These are phyloP conservation scores for Nycticorax nycticorax DNA, from an alignment of 2,113 vertebrate genomes.

Conservation along the genomic window DNA sequence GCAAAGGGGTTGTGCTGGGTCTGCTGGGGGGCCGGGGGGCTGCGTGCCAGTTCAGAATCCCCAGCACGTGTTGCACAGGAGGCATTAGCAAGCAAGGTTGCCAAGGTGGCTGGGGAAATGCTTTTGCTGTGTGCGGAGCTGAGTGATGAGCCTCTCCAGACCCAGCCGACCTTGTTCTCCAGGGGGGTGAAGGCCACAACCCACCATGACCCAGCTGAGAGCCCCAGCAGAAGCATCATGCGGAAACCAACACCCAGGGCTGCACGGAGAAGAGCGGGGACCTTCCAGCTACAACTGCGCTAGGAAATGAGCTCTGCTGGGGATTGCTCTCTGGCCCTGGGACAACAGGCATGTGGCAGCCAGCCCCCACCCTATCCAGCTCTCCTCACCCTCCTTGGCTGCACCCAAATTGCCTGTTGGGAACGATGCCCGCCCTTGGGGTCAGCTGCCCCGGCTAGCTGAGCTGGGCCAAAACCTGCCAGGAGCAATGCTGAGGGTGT, in stretches of 20 bases:
- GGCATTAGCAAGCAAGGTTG: too few species aligned
- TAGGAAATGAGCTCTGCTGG: background rate
- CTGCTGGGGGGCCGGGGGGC: background rate
- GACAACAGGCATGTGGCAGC: background rate
- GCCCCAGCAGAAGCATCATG: background rate
- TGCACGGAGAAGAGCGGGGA: background rate
- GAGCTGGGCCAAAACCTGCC: background rate
- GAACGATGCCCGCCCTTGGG: background rate
- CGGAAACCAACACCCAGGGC: background rate
- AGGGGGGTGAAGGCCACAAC: background rate
- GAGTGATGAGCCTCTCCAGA: background rate
- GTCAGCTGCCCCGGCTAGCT: background rate
- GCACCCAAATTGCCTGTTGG: background rate
- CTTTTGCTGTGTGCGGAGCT: background rate
- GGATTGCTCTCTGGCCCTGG: background rate
- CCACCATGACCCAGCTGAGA: rapidly evolving
- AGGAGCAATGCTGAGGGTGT: rapidly evolving
- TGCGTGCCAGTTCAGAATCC: background rate
- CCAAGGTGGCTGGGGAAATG: background rate
- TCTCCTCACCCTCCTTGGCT: background rate
- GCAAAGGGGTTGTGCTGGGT: background rate
- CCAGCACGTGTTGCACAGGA: background rate
- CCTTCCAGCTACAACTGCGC: rapidly evolving
- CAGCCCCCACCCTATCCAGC: background rate
- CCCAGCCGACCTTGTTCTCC: background rate